Evolutionary conservation across 2,888 invertebrate species (phyloP).

Genomic region (Diarsia brunnea): DNA sequence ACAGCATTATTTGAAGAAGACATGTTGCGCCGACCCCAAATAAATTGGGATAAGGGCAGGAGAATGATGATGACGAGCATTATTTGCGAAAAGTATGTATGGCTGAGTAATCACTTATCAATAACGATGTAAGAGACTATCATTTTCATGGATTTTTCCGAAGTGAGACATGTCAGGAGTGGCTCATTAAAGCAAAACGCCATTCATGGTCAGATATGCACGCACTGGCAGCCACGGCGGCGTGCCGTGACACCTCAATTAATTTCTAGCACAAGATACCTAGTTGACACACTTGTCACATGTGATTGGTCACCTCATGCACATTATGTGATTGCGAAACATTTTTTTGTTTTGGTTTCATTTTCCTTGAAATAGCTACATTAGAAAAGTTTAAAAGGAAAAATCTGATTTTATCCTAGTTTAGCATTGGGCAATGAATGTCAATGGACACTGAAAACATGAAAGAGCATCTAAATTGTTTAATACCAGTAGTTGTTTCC

Average conservation of each 20-base stretch:
- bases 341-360: conserved; percentile 39
- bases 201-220: conserved; percentile 67
- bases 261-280: conserved; percentile 66
- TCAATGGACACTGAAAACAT: conserved; percentile 40
- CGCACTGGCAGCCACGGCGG: conserved; percentile 67
- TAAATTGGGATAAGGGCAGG: no score
- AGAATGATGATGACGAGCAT: no score
- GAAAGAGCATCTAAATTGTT: not conserved
- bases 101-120: no score
- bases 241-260: conserved; percentile 68
- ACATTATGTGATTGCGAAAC: conserved; percentile 48
- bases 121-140: not conserved
- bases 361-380: conserved; percentile 49
- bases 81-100: no score
- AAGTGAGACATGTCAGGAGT: conserved; percentile 49
- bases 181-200: conserved; percentile 61
- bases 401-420: conserved; percentile 34
- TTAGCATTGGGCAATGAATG: conserved; percentile 5
- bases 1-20: not conserved
- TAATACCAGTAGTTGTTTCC: not conserved
- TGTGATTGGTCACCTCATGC: conserved; percentile 53
- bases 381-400: conserved; percentile 21
- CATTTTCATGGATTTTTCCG: conserved; percentile 28
- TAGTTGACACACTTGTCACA: conserved; percentile 66
- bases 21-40: no score